Evolutionary conservation across 2,797 vertebrate species (phyloP).

Genomic region (Synaphobranchus kaupii): DNA sequence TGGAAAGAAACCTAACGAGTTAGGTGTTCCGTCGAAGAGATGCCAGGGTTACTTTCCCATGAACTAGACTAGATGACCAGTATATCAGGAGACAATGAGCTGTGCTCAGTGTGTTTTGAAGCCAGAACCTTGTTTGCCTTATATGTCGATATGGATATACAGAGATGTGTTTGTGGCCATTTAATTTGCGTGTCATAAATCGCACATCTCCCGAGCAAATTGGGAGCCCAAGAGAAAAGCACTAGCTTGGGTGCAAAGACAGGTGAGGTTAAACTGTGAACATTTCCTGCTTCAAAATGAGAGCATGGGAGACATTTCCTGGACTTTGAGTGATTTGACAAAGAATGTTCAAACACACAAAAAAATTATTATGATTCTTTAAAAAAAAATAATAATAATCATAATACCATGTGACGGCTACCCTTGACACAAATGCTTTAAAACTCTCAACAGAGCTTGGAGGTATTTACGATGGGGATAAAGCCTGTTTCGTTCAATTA

Average conservation of each 20-base stretch:
- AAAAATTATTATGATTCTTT: neutral
- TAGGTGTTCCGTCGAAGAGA: neutral
- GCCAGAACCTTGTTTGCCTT: constrained; percentile 22
- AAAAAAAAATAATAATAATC: neutral
- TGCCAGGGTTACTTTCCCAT: constrained; percentile 40
- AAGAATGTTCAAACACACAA: neutral
- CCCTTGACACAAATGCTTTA: neutral
- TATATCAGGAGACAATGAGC: neutral
- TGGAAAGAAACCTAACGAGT: too few species aligned
- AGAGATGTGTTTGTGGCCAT: neutral
- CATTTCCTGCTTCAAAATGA: neutral
- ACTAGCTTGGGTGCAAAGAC: neutral
- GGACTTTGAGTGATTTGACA: neutral
- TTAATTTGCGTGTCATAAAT: neutral
- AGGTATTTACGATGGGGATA: neutral
- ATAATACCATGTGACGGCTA: neutral
- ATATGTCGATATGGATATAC: neutral
- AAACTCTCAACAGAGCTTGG: neutral
- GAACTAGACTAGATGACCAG: constrained; percentile 43
- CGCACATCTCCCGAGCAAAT: neutral
- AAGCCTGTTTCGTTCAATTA: neutral
- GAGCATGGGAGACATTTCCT: neutral
- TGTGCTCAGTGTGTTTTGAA: constrained; percentile 6
- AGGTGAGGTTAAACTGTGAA: neutral
- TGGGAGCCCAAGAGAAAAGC: neutral